Percentiles rank a stretch among this genome's conserved stretches.
These are phyloP conservation scores for Drosophila testacea DNA, from an alignment of 2,888 invertebrate genomes.

Conservation along the genomic window DNA sequence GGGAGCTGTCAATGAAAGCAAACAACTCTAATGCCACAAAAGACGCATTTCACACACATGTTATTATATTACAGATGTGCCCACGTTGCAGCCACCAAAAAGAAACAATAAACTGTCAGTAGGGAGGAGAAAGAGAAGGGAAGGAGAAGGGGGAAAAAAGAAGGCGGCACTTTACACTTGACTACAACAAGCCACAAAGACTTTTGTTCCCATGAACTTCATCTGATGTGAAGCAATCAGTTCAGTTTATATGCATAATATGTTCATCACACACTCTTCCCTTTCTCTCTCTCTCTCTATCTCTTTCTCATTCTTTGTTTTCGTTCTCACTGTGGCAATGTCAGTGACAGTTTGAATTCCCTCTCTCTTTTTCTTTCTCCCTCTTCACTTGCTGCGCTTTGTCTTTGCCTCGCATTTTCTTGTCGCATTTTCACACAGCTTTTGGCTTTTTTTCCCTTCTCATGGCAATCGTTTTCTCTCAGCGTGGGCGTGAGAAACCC, in stretches of 20 bases:
- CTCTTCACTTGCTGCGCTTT: constrained; percentile 17
- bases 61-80: constrained; percentile 40
- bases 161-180: constrained; percentile 59
- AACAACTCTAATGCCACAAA: constrained; percentile 22
- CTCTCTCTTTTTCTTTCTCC: not conserved
- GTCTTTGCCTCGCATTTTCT: constrained; percentile 25
- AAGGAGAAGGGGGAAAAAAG: not conserved
- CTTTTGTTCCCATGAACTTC: constrained; percentile 74
- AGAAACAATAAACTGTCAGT: constrained; percentile 26
- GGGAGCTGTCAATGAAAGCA: constrained; percentile 18
- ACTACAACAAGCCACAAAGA: constrained; percentile 54
- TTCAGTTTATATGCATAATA: constrained; percentile 59
- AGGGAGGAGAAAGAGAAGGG: not conserved
- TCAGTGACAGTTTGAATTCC: constrained; percentile 41
- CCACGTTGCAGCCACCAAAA: constrained; percentile 29
- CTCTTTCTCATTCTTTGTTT: constrained; percentile 1
- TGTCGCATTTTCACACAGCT: constrained; percentile 61
- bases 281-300: not conserved
- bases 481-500: constrained; percentile 77
- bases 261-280: not conserved
- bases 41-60: constrained; percentile 47
- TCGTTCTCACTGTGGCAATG: constrained; percentile 7
- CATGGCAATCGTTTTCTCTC: constrained; percentile 51
- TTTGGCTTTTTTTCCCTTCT: constrained; percentile 63
- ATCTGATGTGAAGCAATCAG: constrained; percentile 57